These are phyloP conservation scores for Iphiclides podalirius DNA, from an alignment of 2,888 invertebrate genomes.

Conservation along the genomic window DNA sequence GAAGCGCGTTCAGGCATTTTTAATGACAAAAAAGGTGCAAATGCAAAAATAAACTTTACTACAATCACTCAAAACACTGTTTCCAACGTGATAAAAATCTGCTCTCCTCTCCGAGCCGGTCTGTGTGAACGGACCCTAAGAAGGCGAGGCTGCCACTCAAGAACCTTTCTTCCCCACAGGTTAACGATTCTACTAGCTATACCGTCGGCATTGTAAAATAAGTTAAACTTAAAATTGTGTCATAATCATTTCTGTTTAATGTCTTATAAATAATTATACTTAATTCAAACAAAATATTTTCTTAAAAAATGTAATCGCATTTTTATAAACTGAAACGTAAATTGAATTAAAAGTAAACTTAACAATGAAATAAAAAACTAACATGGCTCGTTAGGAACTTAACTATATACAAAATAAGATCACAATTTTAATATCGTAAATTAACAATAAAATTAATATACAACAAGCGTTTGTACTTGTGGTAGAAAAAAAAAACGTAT, in stretches of 20 bases:
- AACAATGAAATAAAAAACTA: slow-evolving; percentile 33
- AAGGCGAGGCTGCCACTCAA: too few relatives aligned
- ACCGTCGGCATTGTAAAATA: too few relatives aligned
- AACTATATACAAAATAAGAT: slow-evolving; percentile 38
- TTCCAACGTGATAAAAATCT: too few relatives aligned
- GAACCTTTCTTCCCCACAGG: too few relatives aligned
- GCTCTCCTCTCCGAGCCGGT: too few relatives aligned
- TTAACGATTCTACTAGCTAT: background rate
- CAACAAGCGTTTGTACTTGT: slow-evolving; percentile 34
- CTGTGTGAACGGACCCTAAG: too few relatives aligned
- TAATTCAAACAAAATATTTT: slow-evolving; percentile 7
- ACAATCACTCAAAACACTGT: too few relatives aligned
- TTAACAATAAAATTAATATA: slow-evolving; percentile 32
- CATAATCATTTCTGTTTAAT: slow-evolving; percentile 1
- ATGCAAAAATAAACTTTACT: too few relatives aligned
- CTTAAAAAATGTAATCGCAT: slow-evolving; percentile 5
- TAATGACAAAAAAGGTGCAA: too few relatives aligned
- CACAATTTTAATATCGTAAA: slow-evolving; percentile 35
- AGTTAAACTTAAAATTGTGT: background rate
- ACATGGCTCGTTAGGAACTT: slow-evolving; percentile 38
- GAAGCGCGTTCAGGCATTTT: too few relatives aligned
- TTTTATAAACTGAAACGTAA: slow-evolving; percentile 13
- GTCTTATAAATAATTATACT: slow-evolving; percentile 1
- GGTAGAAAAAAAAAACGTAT: slow-evolving; percentile 21
- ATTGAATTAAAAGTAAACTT: slow-evolving; percentile 33